Percentiles rank a stretch among this genome's conserved stretches.
Evolutionary conservation across 2,113 vertebrate genomes (phyloP).

Genomic region (Leptobrachium leishanense): DNA sequence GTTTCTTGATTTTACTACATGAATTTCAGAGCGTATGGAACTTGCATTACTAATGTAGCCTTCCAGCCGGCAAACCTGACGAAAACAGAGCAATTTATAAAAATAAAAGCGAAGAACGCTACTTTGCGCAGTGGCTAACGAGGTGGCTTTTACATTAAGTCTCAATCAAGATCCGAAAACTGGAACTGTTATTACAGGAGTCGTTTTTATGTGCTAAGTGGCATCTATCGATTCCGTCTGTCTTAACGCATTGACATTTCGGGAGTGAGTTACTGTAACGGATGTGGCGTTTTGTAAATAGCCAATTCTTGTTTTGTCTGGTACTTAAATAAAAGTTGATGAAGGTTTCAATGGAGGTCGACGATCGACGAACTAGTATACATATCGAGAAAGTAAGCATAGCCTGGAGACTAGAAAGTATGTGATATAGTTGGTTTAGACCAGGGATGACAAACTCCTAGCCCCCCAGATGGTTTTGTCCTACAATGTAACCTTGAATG

Average conservation of each 20-base stretch:
- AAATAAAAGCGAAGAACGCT: too few species aligned
- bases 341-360: background rate
- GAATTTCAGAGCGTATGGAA: constrained; percentile 12
- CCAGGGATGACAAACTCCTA: too few species aligned
- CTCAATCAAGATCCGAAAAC: too few species aligned
- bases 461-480: too few species aligned
- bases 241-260: background rate
- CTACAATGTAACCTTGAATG: too few species aligned
- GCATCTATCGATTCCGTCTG: constrained; percentile 10
- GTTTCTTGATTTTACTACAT: background rate
- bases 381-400: background rate
- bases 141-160: too few species aligned
- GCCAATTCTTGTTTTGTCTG: background rate
- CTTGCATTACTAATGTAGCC: constrained; percentile 24
- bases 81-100: background rate
- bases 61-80: background rate
- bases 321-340: background rate
- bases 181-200: too few species aligned
- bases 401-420: too few species aligned
- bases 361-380: background rate
- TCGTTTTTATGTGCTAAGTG: background rate
- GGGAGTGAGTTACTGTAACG: background rate
- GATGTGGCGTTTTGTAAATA: background rate
- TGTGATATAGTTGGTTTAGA: too few species aligned
- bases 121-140: too few species aligned